phyloP scores from a whole-genome alignment of 2,113 vertebrate genomes.

The Xenopus borealis region DNA sequence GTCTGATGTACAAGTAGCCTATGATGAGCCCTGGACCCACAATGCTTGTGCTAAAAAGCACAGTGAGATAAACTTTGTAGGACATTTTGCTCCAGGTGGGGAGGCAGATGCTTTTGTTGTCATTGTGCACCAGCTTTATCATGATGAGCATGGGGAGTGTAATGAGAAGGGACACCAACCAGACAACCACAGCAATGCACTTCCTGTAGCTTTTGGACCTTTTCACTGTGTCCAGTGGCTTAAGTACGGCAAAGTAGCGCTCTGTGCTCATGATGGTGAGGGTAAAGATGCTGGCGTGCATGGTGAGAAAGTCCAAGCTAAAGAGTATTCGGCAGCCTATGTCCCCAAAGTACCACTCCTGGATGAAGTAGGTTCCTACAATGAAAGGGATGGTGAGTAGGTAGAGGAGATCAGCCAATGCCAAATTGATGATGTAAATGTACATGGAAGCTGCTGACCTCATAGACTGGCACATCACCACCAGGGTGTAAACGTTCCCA shows the following conservation, averaged over 20 bases:
- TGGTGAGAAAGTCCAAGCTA: slow-evolving; percentile 88
- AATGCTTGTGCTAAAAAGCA: slow-evolving; percentile 87
- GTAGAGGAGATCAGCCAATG: slow-evolving; percentile 83
- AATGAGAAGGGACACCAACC: slow-evolving; percentile 79
- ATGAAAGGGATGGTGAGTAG: slow-evolving; percentile 88
- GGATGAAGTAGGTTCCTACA: slow-evolving; percentile 84
- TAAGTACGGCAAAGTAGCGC: slow-evolving; percentile 84
- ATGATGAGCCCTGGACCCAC: slow-evolving; percentile 86
- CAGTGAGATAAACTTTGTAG: slow-evolving; percentile 81
- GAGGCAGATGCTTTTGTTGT: slow-evolving; percentile 78
- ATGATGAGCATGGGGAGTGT: slow-evolving; percentile 85
- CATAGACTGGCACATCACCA: slow-evolving; percentile 87
- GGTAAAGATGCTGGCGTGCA: slow-evolving; percentile 92
- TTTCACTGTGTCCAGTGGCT: slow-evolving; percentile 84
- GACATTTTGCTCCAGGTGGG: slow-evolving; percentile 75
- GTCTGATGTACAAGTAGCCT: slow-evolving; percentile 81
- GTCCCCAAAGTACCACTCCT: slow-evolving; percentile 87
- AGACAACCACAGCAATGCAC: slow-evolving; percentile 79
- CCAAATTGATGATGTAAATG: slow-evolving; percentile 88
- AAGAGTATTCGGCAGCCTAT: slow-evolving; percentile 77
- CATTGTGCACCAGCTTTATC: slow-evolving; percentile 74
- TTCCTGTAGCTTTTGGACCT: slow-evolving; percentile 87
- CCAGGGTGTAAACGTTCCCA: slow-evolving; percentile 85
- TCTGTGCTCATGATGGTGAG: slow-evolving; percentile 88
- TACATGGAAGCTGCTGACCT: slow-evolving; percentile 85